phyloP scores from a whole-genome alignment of 2,888 invertebrate species.

The Lacanobia oleracea region DNA sequence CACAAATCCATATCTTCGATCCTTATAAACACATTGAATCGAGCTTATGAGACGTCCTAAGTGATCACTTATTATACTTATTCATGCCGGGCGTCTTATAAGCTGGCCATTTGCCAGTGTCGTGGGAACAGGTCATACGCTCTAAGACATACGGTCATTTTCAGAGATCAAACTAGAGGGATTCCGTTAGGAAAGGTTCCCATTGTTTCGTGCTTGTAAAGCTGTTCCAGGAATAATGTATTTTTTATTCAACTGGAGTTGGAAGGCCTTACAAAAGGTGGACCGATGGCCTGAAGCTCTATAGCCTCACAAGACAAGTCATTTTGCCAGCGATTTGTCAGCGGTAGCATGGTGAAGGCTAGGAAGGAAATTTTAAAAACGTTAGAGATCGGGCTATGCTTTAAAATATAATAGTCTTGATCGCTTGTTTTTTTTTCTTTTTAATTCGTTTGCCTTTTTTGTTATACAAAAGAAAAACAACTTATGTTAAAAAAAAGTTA shows the following conservation, averaged over 20 bases:
- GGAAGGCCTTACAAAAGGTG: neutral
- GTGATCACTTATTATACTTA: slow-evolving; percentile 19
- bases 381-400: neutral
- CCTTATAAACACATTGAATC: slow-evolving; percentile 5
- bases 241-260: neutral
- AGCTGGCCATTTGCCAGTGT: slow-evolving; percentile 40
- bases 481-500: neutral
- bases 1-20: neutral
- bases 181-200: neutral
- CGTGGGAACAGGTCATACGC: slow-evolving; percentile 17
- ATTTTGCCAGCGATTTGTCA: no score
- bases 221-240: neutral
- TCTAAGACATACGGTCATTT: slow-evolving; percentile 28
- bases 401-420: neutral
- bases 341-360: no score
- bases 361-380: no score
- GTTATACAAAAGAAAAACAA: neutral
- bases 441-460: neutral
- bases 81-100: slow-evolving; percentile 4
- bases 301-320: no score
- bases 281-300: no score
- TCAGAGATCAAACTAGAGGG: slow-evolving; percentile 18
- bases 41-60: neutral
- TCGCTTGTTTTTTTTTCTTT: no score
- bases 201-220: slow-evolving; percentile 10